Percentiles rank a stretch among this genome's conserved stretches.
Conservation (phyloP, 2,113 vertebrate species). For the Aepyceros melampus region DNA sequence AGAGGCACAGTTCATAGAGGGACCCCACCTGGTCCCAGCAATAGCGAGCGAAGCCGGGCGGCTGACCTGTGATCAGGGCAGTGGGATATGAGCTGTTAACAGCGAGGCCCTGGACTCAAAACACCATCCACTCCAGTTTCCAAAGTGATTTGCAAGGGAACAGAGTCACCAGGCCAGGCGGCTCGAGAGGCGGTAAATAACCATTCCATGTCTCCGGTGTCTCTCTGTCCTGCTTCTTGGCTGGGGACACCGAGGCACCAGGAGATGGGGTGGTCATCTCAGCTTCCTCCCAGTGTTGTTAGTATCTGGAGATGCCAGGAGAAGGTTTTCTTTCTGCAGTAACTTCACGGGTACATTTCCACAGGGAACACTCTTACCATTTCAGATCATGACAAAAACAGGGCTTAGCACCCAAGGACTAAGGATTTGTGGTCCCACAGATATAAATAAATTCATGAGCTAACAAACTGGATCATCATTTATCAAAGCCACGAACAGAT, state of each 20-base stretch:
- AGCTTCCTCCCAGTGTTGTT: background rate
- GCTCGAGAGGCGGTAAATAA: background rate
- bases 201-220: background rate
- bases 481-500: background rate
- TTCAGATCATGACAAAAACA: background rate
- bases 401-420: background rate
- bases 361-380: background rate
- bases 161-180: background rate
- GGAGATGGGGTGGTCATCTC: background rate
- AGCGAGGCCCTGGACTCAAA: background rate
- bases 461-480: conserved; percentile 26
- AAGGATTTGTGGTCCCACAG: background rate
- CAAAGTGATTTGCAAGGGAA: background rate
- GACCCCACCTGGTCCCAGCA: background rate
- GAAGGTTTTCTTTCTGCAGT: background rate
- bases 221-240: background rate
- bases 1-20: background rate
- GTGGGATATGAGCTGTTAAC: background rate
- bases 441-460: background rate
- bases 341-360: background rate
- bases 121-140: background rate
- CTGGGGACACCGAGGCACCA: background rate
- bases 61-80: background rate
- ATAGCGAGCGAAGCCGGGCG: background rate
- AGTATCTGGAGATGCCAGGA: background rate